These are phyloP conservation scores for Numenius arquata DNA, from an alignment of 2,113 vertebrate genomes.

Conservation along the genomic window DNA sequence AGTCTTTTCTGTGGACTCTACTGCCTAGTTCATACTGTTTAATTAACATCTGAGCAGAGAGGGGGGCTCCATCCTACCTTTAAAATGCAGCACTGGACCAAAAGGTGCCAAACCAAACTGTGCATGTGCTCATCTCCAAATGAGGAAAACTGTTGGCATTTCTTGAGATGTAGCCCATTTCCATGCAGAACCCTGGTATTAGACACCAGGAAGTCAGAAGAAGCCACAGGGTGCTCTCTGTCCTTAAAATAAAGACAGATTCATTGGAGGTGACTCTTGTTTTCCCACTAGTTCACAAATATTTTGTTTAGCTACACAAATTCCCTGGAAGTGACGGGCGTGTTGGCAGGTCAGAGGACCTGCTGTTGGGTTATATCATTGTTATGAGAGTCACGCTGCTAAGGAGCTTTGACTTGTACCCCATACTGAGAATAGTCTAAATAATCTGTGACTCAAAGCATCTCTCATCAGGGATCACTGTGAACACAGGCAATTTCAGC, in stretches of 20 bases:
- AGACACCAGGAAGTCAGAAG: background rate
- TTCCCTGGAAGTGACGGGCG: background rate
- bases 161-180: background rate
- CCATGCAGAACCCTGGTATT: background rate
- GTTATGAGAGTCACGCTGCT: slow-evolving; percentile 65
- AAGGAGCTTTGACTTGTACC: slow-evolving; percentile 54
- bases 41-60: background rate
- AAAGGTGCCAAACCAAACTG: background rate
- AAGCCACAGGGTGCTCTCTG: background rate
- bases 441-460: slow-evolving; percentile 63
- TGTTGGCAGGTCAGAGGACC: slow-evolving; percentile 55
- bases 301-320: slow-evolving; percentile 51
- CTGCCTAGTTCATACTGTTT: background rate
- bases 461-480: slow-evolving; percentile 56
- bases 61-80: background rate
- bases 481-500: slow-evolving; percentile 41
- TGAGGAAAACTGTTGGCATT: background rate
- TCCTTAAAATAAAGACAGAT: background rate
- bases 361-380: slow-evolving; percentile 65
- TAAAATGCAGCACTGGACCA: background rate
- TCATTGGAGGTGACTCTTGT: background rate
- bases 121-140: background rate
- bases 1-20: background rate
- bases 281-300: slow-evolving; percentile 41
- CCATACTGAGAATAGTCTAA: slow-evolving; percentile 66